Evolutionary conservation across 1,140 invertebrate genomes (phyloP), one percentile per base, ranked within the genome.

Genomic region (Trichonephila inaurata): DNA sequence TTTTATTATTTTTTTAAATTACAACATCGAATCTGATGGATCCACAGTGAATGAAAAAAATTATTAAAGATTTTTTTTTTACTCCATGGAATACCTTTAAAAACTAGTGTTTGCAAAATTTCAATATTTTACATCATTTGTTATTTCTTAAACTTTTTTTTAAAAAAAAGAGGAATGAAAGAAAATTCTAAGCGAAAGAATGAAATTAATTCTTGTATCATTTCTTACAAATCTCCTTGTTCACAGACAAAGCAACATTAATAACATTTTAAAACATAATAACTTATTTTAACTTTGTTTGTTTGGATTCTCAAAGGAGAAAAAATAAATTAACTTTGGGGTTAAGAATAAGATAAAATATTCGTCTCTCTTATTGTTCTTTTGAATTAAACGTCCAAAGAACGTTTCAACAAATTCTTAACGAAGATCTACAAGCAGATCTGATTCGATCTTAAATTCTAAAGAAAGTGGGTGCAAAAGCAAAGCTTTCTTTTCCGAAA

Each of bases 351-450:
- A 69, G 51, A 69, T 69, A 69, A 69, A 69, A 69, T 69, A 69
- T 69, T 69, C 66, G n/a, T 21, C n/a, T 69, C 66, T 24, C 3
- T 69, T 40, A 40, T 14, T 10, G 66, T 24, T 69, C 66, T 69
- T 69, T 69, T 69, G 66, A 69, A 69, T 69, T 69, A 69, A 69
- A n/a, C n/a, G 66, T 24, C n/a, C n/a, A 24, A 69, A 24, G 66
- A 69, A 21, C 66, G 24, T 69, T 69, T 69, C n/a, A 69, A 69
- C 66, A 69, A 69, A 69, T 12, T 69, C 66, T n/a, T 24, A 14
- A 69, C 4, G n/a, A 69, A 10, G 3, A 4, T 24, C 8, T 10
- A 24, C 66, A 51, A 51, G 51, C 51, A 51, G 51, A 51, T 69
- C n/a, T 12, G 66, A 69, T 69, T 69, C 24, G n/a, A 69, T 69